Conservation (phyloP, 2,113 vertebrate genomes). For the cattle (Bos taurus) region DNA sequence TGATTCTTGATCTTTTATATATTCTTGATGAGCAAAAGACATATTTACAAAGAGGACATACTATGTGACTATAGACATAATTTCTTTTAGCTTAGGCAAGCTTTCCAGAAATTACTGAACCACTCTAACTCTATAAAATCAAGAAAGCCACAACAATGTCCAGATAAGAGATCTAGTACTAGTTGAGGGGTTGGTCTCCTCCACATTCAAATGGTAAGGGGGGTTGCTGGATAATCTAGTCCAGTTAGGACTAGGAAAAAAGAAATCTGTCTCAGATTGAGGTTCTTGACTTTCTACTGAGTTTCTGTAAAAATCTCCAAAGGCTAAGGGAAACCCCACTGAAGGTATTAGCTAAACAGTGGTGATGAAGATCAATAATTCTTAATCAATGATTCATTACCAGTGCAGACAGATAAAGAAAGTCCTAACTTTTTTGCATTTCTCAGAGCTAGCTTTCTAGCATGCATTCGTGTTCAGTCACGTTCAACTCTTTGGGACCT, state of each 20-base stretch:
- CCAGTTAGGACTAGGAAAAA: background rate
- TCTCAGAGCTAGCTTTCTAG: background rate
- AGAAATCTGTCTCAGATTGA: background rate
- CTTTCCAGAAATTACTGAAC: background rate
- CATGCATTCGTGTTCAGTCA: background rate
- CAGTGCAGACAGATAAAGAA: background rate
- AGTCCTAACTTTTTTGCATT: background rate
- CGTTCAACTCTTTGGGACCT: background rate
- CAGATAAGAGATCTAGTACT: background rate
- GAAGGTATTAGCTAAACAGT: background rate
- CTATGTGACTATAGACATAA: background rate
- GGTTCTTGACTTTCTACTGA: background rate
- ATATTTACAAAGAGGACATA: background rate
- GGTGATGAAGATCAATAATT: background rate
- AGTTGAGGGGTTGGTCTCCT: background rate
- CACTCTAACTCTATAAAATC: background rate
- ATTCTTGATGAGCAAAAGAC: background rate
- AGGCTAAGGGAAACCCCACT: background rate
- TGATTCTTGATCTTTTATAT: background rate
- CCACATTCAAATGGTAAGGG: background rate
- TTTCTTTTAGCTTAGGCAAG: background rate
- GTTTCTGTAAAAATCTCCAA: slow-evolving; percentile 5
- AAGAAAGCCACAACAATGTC: background rate
- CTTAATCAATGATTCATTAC: background rate
- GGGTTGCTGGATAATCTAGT: background rate